Base-by-base conservation (phyloP, 2,888 invertebrate genomes). In the Notodonta dromedarius region DNA sequence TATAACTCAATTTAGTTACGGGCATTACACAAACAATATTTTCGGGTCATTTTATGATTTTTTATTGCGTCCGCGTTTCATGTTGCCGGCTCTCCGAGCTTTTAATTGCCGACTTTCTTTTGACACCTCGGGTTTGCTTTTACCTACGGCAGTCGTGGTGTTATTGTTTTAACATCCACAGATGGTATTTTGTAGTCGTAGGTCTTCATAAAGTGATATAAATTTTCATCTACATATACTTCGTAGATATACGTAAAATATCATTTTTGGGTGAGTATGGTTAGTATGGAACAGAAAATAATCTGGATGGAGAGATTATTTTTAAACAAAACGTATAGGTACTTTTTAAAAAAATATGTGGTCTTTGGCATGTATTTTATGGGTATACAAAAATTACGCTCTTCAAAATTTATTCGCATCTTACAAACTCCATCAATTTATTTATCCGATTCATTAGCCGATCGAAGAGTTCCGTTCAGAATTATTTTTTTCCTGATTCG, bases 381-480 rank as follows among this genome's bases (percentile, higher is more conserved):
- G 2, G 35, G 35, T 35, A 35, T 35, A 35, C 6, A 35, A 24
- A 35, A 35, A 35, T 35, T 5, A 35, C 35, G 35, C 35, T 35
- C 35, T 35, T 35, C 6, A 7, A 35, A 35, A 35, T 35, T 5
- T 35, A 5, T 35, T 35, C 35, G 35, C 35, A 35, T 7, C 35
- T 4, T 35, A 35, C 35, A 48, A 50, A 55, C 56, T 65, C 56
- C 63, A 67, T 70, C 74, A 72, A 71, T 80, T 82, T 88, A 86
- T 90, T 89, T 88, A 87, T 88, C 82, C 86, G 82, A 82, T 86
- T 89, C 87, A 88, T 91, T 88, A 87, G 80, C 74, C 78, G 76
- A 84, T 84, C 83, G 85, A 82, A 86, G 84, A 83, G 80, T 83
- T 86, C 85, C 80, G 70, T 66, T 67, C 71, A 82, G 85, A 84